These are phyloP conservation scores for Drosophila lacteicornis DNA, from an alignment of 1,140 invertebrate genomes.

Conservation along the genomic window DNA sequence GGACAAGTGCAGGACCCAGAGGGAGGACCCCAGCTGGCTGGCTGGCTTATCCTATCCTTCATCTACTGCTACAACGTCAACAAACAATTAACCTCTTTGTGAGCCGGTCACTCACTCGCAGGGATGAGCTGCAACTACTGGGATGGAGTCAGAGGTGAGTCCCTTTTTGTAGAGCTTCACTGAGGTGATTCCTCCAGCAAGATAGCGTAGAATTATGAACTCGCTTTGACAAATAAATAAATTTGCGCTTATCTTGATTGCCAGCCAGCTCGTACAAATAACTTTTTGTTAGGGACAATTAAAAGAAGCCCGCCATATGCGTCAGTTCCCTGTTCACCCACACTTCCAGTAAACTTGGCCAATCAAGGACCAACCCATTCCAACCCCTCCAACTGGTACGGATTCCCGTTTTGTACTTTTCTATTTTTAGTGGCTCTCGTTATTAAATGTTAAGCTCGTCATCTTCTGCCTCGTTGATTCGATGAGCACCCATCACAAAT, in stretches of 20 bases:
- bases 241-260: slow-evolving; percentile 56
- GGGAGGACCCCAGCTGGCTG: background rate
- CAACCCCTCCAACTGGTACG: slow-evolving; percentile 51
- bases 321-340: slow-evolving; percentile 47
- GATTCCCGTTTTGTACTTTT: slow-evolving; percentile 40
- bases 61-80: slow-evolving; percentile 55
- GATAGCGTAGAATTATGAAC: slow-evolving; percentile 53
- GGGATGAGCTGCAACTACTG: slow-evolving; percentile 39
- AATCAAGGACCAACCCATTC: slow-evolving; percentile 6
- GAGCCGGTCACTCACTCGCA: slow-evolving; percentile 15
- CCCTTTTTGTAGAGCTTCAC: slow-evolving; percentile 50
- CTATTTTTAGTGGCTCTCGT: slow-evolving; percentile 63
- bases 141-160: slow-evolving; percentile 7
- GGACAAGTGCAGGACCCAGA: slow-evolving; percentile 57
- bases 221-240: slow-evolving; percentile 37
- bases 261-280: slow-evolving; percentile 8
- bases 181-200: slow-evolving; percentile 30
- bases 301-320: slow-evolving; percentile 73
- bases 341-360: background rate
- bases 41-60: slow-evolving; percentile 47
- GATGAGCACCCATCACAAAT: slow-evolving; percentile 62
- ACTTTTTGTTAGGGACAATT: slow-evolving; percentile 58
- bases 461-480: slow-evolving; percentile 70
- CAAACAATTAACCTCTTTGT: slow-evolving; percentile 72
- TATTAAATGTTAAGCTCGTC: slow-evolving; percentile 81